These are phyloP conservation scores for Craseonycteris thonglongyai DNA, from an alignment of 2,113 vertebrate genomes.

Conservation along the genomic window DNA sequence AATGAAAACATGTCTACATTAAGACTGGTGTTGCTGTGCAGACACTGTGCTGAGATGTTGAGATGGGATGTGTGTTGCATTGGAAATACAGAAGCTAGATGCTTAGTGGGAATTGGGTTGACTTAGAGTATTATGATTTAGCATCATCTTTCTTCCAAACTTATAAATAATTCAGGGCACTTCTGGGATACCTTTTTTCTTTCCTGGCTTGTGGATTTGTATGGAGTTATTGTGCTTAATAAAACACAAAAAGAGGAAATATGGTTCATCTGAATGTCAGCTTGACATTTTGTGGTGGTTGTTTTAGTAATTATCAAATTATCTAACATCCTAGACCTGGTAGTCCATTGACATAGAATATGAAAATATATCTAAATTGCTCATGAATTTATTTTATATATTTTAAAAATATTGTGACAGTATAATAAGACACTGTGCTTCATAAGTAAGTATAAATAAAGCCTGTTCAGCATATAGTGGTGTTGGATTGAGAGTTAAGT, in stretches of 20 bases:
- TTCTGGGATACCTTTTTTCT: not conserved
- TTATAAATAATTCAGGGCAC: constrained; percentile 35
- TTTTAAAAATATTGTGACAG: not conserved
- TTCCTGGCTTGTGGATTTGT: not conserved
- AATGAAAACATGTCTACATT: not conserved
- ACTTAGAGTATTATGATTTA: not conserved
- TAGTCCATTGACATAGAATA: not conserved
- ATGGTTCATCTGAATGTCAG: not conserved
- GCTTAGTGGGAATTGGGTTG: not conserved
- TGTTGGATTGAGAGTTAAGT: not conserved
- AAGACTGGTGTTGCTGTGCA: not conserved
- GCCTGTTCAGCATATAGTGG: not conserved
- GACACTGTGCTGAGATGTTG: not conserved
- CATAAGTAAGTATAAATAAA: not conserved
- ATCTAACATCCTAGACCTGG: not conserved
- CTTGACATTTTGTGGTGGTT: constrained; percentile 6
- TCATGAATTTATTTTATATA: not conserved
- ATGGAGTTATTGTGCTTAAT: not conserved
- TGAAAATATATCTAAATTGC: not conserved
- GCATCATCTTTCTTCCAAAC: not conserved
- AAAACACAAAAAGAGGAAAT: not conserved
- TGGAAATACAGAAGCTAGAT: not conserved
- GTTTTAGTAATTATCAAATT: not conserved
- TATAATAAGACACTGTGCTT: not conserved
- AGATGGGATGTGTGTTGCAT: not conserved